A percentile compares a stretch with the other conserved stretches of the same genome.
Evolutionary conservation across 2,888 invertebrate species (phyloP).

Genomic region (Lithosia quadra): DNA sequence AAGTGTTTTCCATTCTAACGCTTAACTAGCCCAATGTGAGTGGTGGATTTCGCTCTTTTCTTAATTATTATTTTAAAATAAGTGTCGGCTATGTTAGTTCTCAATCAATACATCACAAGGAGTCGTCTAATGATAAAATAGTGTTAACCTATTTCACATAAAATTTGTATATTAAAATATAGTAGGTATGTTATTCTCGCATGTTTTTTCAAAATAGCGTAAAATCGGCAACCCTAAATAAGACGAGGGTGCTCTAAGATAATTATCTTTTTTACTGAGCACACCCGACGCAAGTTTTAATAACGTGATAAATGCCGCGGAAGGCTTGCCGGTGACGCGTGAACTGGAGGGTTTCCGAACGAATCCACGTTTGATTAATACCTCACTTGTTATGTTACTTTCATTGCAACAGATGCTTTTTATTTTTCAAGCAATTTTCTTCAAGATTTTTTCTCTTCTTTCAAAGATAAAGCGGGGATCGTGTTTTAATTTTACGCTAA

Average conservation of each 20-base stretch:
- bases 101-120: too few species aligned
- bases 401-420: conserved; percentile 71
- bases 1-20: too few species aligned
- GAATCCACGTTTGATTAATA: conserved; percentile 59
- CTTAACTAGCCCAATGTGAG: too few species aligned
- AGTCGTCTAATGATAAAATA: too few species aligned
- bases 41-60: too few species aligned
- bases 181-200: background rate
- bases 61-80: too few species aligned
- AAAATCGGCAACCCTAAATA: conserved; percentile 70
- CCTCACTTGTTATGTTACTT: conserved; percentile 70
- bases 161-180: too few species aligned
- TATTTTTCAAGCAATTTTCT: conserved; percentile 74
- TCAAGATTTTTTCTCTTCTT: conserved; percentile 49
- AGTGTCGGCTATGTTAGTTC: too few species aligned
- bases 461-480: conserved; percentile 65
- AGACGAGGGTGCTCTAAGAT: conserved; percentile 85
- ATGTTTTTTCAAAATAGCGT: conserved; percentile 6
- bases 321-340: conserved; percentile 85
- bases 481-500: conserved; percentile 78
- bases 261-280: conserved; percentile 86
- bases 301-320: conserved; percentile 86
- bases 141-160: too few species aligned
- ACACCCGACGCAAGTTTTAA: conserved; percentile 82
- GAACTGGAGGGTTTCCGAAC: conserved; percentile 66